phyloP scores from a whole-genome alignment of 2,113 vertebrate species.

The Dasyornis broadbenti region DNA sequence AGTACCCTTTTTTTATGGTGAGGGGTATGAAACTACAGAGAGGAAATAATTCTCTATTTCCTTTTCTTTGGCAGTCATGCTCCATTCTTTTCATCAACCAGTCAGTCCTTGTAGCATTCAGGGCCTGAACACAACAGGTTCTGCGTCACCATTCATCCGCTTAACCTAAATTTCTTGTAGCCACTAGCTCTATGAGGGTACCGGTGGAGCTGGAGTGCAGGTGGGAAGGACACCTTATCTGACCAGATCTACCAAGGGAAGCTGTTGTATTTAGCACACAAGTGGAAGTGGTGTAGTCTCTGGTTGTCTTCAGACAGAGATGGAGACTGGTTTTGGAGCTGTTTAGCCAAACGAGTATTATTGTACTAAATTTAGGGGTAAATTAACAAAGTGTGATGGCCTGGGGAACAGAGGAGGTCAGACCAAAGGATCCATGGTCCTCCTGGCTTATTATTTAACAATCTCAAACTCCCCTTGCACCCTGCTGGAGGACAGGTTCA shows the following conservation, averaged over 20 bases:
- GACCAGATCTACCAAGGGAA: not conserved
- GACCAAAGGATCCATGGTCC: not conserved
- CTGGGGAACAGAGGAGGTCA: not conserved
- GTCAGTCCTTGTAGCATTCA: not conserved
- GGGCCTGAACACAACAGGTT: not conserved
- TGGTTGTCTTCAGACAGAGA: not conserved
- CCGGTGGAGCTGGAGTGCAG: not conserved
- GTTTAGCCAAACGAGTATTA: not conserved
- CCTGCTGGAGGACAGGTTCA: not conserved
- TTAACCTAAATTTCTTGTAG: not conserved
- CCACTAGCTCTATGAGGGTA: not conserved
- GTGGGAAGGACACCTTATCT: not conserved
- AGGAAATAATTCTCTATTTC: not conserved
- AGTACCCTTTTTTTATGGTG: not conserved
- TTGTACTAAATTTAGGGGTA: not conserved
- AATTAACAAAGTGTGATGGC: not conserved
- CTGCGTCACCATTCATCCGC: fast-evolving
- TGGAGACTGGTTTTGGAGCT: not conserved
- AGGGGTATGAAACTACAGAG: not conserved
- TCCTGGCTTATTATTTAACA: not conserved
- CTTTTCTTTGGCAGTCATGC: not conserved
- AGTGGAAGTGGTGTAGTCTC: not conserved
- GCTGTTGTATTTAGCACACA: not conserved
- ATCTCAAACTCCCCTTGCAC: not conserved
- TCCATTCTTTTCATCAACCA: not conserved